Percentiles rank a stretch among this genome's conserved stretches.
These are phyloP conservation scores for Petrocephalus schoutedeni DNA, from an alignment of 2,797 vertebrate species.

Conservation along the genomic window DNA sequence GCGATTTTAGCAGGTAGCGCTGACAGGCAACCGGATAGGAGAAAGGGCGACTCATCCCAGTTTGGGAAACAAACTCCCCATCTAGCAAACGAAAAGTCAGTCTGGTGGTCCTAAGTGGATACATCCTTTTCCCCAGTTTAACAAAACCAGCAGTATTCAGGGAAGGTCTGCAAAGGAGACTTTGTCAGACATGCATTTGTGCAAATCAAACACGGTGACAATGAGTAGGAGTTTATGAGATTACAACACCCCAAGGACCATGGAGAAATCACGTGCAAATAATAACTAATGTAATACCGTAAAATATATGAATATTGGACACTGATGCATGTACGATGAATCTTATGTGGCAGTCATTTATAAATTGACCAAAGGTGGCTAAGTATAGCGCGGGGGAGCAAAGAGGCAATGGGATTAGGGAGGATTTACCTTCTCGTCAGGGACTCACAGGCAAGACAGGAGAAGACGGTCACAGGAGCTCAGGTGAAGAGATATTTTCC, in stretches of 20 bases:
- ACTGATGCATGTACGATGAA: neutral
- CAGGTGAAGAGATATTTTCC: neutral
- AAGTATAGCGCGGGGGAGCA: constrained; percentile 7
- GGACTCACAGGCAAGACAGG: neutral
- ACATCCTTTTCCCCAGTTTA: neutral
- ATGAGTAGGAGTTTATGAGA: neutral
- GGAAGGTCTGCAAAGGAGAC: neutral
- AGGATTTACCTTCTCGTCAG: neutral
- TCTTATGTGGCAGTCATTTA: neutral
- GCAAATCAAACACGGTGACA: neutral
- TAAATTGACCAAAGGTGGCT: neutral
- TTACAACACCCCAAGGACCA: neutral
- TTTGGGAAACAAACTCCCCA: neutral
- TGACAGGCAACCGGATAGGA: neutral
- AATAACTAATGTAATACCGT: neutral
- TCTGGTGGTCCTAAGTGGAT: neutral
- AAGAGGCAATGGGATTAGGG: constrained; percentile 5
- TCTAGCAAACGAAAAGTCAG: neutral
- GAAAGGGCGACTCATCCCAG: neutral
- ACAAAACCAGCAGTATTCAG: neutral
- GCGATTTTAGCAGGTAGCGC: neutral
- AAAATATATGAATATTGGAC: neutral
- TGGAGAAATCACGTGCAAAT: neutral
- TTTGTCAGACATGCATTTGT: neutral
- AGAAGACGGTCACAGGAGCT: neutral